Percentiles rank a stretch among this genome's conserved stretches.
phyloP scores from a whole-genome alignment of 2,797 vertebrate genomes.

The Acanthis flammea region DNA sequence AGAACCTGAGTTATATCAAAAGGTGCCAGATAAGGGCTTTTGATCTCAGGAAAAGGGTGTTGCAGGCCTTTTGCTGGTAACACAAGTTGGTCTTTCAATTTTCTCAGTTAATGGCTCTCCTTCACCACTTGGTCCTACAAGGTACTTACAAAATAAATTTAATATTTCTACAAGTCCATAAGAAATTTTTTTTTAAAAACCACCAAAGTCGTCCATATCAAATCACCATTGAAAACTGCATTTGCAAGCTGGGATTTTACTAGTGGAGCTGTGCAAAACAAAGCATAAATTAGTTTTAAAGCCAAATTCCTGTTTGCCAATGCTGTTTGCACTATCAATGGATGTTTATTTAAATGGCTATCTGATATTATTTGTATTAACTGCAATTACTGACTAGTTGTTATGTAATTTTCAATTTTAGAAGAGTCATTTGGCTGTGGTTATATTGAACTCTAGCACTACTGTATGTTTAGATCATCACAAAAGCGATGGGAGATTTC shows the following conservation, averaged over 20 bases:
- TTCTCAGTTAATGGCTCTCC: neutral
- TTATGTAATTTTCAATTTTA: neutral
- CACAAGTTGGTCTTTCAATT: neutral
- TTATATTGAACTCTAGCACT: neutral
- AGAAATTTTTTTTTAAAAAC: accelerated
- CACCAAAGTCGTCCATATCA: neutral
- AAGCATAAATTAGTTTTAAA: neutral
- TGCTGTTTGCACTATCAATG: neutral
- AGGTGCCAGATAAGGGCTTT: neutral
- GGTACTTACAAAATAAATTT: neutral
- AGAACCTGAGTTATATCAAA: neutral
- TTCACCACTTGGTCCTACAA: neutral
- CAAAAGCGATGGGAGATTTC: neutral
- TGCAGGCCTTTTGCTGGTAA: neutral
- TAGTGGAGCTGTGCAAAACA: neutral
- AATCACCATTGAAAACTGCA: neutral
- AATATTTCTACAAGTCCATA: neutral
- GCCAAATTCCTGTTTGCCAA: neutral
- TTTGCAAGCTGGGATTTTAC: neutral
- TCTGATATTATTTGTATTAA: neutral
- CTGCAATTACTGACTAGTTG: neutral
- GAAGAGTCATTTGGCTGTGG: neutral
- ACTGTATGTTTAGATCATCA: neutral
- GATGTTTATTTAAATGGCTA: neutral
- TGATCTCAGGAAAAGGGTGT: neutral